A percentile compares a stretch with the other conserved stretches of the same genome.
These are phyloP conservation scores for Gopherus evgoodei DNA, from an alignment of 2,113 vertebrate species.

Conservation along the genomic window DNA sequence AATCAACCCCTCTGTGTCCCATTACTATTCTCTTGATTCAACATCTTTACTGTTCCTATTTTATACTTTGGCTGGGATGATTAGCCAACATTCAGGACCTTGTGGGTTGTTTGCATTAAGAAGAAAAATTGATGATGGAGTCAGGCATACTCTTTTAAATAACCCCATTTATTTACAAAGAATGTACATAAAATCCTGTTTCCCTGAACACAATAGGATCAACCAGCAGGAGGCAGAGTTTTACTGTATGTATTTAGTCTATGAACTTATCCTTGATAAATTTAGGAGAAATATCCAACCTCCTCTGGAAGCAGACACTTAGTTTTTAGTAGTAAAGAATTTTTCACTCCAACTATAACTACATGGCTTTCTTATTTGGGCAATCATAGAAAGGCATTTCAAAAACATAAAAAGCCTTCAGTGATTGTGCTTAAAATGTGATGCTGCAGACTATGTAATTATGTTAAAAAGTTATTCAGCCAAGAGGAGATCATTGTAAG, in stretches of 20 bases:
- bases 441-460: neutral
- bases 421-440: conserved; percentile 6
- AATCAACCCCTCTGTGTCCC: neutral
- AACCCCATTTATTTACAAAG: too few relatives aligned
- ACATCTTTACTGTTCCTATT: neutral
- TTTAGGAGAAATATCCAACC: neutral
- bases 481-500: neutral
- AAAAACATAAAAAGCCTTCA: neutral
- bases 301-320: neutral
- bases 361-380: conserved; percentile 4
- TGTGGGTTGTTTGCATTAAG: neutral
- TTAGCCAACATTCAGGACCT: fast-evolving
- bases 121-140: neutral
- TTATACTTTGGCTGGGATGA: neutral
- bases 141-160: neutral
- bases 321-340: neutral
- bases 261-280: neutral
- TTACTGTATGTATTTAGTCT: too few relatives aligned
- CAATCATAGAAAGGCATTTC: neutral
- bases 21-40: neutral
- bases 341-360: neutral
- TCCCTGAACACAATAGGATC: too few relatives aligned
- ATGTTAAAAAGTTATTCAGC: neutral
- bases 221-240: too few relatives aligned
- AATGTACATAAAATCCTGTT: too few relatives aligned